Conservation (phyloP, 2,888 invertebrate genomes). For the Anarsia innoxiella region DNA sequence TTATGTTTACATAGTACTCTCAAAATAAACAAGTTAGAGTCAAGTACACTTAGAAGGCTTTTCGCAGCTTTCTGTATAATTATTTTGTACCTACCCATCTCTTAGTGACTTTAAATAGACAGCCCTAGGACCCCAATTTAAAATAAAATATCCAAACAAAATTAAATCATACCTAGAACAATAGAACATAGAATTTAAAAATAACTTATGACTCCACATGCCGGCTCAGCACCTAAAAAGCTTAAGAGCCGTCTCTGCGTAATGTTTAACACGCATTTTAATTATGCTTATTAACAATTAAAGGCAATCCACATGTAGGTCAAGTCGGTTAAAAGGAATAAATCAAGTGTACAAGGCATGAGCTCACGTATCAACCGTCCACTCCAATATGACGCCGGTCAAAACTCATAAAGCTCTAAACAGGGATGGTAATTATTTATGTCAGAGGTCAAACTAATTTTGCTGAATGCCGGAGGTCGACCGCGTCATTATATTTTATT, state of each 20-base stretch:
- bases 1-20: too few relatives aligned
- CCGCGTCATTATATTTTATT: conserved; percentile 61
- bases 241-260: conserved; percentile 21
- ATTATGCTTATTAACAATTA: conserved; percentile 75
- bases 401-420: neutral
- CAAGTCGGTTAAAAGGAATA: conserved; percentile 71
- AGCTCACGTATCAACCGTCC: conserved; percentile 41
- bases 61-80: too few relatives aligned
- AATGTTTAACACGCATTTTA: conserved; percentile 67
- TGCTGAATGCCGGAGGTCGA: conserved; percentile 40
- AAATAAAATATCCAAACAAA: too few relatives aligned
- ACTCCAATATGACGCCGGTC: conserved; percentile 1
- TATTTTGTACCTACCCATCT: too few relatives aligned
- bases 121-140: too few relatives aligned
- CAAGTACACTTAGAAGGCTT: too few relatives aligned
- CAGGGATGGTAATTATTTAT: conserved; percentile 18
- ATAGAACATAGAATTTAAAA: too few relatives aligned
- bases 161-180: neutral
- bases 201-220: too few relatives aligned
- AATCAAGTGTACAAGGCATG: conserved; percentile 64
- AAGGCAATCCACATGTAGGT: conserved; percentile 69
- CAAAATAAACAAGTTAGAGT: too few relatives aligned
- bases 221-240: too few relatives aligned
- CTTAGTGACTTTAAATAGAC: too few relatives aligned
- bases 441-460: conserved; percentile 23